A percentile compares a stretch with the other conserved stretches of the same genome.
Conservation (phyloP, 2,113 vertebrate species). For the Heterocephalus glaber region DNA sequence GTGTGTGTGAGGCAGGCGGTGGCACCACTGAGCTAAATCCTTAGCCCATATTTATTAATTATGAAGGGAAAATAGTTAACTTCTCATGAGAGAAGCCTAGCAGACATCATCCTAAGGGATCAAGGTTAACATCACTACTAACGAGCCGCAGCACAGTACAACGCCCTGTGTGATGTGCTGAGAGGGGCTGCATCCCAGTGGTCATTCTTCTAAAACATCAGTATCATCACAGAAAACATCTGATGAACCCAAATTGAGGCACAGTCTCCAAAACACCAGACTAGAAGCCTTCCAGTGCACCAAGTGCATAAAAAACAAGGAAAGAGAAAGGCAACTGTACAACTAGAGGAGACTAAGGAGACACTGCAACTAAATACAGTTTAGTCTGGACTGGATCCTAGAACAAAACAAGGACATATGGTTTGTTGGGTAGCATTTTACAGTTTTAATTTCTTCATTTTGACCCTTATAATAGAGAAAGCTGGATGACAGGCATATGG, state of each 20-base stretch:
- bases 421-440: not conserved
- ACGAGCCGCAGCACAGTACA: not conserved
- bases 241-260: not conserved
- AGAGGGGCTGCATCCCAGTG: not conserved
- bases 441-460: not conserved
- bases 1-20: too few relatives aligned
- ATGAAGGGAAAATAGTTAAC: not conserved
- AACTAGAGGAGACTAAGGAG: not conserved
- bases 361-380: not conserved
- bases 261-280: not conserved
- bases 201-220: not conserved
- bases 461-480: not conserved
- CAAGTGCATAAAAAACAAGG: not conserved
- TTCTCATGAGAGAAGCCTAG: not conserved
- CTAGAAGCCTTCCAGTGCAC: not conserved
- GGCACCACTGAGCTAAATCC: too few relatives aligned
- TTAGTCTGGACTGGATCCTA: not conserved
- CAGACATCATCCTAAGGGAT: not conserved
- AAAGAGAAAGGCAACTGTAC: not conserved
- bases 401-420: not conserved
- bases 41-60: slow-evolving; percentile 9
- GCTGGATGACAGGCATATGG: not conserved
- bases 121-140: not conserved
- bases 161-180: not conserved
- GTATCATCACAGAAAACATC: not conserved